Base-by-base conservation (phyloP, 1,140 invertebrate genomes). In the Neoseiulus cucumeris region DNA sequence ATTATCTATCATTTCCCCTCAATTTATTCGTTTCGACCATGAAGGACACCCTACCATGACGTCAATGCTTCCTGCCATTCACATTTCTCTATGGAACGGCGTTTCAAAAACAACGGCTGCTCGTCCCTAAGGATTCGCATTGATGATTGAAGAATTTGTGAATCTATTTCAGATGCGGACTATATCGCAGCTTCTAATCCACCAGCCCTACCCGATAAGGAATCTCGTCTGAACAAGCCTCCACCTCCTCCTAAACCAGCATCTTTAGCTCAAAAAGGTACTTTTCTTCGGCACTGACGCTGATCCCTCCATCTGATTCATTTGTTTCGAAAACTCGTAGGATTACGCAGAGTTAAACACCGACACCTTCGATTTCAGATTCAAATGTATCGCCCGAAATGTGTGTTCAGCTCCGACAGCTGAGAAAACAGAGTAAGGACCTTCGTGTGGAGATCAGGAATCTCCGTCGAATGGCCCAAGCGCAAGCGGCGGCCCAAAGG, bases 351-450 rank as follows among this genome's bases (percentile, higher is more conserved):
- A 9, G 22, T 9, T 59, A 1, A 47, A 1, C 51, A 59, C 14
- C 9, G 14, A 47, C 4, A 6, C 45, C 28, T 47, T 14, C 4
- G 14, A 28, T 47, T 22, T 47, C 51, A 59, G 51, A 59, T 69
- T 18, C 69, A 76, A 83, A 84, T 71, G 71, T 84, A 68, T 81
- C 85, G 4, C 85, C 86, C 2, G 88, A 91, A 74, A 86, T 89
- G 80, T 89, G 87, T 74, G 87, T 86, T 74, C 87, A 92, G 68
- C 75, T 93, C 44, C 78, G 86, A 59, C 81, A 84, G 39, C 75
- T 94, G 64, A 87, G 91, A 71, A 91, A 91, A 73, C 88, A 89
- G 73, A 87, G 89, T 7, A 89, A 87, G 72, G 89, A 93, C 75
- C 79, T 96, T 18, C 80, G 87, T 66, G 82, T 85, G 68, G 92